Evolutionary conservation across 2,113 vertebrate species (phyloP).

Genomic region (Passer montanus): DNA sequence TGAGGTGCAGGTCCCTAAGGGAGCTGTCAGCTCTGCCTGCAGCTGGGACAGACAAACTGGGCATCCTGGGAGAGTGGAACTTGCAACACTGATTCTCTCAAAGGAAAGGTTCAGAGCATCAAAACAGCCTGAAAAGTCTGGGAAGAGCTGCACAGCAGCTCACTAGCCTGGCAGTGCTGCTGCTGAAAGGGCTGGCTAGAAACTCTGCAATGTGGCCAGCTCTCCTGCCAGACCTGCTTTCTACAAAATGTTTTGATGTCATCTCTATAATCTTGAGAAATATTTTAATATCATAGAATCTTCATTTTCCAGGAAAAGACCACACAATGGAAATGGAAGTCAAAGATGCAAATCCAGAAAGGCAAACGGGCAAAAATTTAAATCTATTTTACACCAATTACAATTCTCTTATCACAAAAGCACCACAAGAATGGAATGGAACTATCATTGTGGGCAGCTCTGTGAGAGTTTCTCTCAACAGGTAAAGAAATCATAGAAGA

Average conservation of each 20-base stretch:
- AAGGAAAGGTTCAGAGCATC: neutral
- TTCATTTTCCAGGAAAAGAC: neutral
- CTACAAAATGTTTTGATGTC: neutral
- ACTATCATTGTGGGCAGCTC: neutral
- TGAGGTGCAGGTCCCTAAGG: neutral
- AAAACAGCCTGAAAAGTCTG: neutral
- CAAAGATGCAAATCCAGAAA: neutral
- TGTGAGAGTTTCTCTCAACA: neutral
- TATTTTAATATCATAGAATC: slow-evolving; percentile 2
- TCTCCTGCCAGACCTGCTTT: neutral
- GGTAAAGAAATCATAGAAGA: neutral
- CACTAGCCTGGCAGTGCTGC: neutral
- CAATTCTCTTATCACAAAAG: neutral
- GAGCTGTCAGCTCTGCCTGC: neutral
- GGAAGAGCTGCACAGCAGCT: neutral
- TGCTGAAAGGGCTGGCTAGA: neutral
- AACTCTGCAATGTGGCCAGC: neutral
- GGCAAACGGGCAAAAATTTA: neutral
- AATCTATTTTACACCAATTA: neutral
- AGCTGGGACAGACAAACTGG: neutral
- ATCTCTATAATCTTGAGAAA: neutral
- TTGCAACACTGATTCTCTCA: neutral
- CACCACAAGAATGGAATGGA: neutral
- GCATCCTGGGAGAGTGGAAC: accelerated
- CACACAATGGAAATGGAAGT: neutral